These are phyloP conservation scores for Alviniconcha strummeri DNA, from an alignment of 2,888 invertebrate genomes.

Conservation along the genomic window DNA sequence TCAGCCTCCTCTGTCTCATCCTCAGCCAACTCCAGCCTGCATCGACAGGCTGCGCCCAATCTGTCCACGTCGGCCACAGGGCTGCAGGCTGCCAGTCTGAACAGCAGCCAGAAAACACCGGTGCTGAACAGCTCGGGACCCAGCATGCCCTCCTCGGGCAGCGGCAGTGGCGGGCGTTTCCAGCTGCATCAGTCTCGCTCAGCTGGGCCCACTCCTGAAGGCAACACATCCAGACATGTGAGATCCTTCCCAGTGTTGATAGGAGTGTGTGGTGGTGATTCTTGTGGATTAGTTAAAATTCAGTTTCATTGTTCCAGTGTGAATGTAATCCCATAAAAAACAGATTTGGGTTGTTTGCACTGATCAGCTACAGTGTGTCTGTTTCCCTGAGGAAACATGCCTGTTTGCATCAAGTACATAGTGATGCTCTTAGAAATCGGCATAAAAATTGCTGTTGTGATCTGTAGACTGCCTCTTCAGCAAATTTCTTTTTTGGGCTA, in stretches of 20 bases:
- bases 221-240: constrained; percentile 31
- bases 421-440: no score
- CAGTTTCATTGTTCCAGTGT: no score
- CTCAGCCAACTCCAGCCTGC: constrained; percentile 37
- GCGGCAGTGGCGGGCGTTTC: not conserved
- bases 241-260: not conserved
- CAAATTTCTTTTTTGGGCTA: no score
- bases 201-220: constrained; percentile 38
- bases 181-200: constrained; percentile 19
- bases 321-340: no score
- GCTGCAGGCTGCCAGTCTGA: constrained; percentile 22
- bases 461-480: no score
- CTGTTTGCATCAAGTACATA: no score
- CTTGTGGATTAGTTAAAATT: not conserved
- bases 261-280: no score
- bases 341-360: no score
- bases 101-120: constrained; percentile 41
- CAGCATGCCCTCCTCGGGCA: constrained; percentile 27
- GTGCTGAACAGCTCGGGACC: constrained; percentile 32
- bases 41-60: constrained; percentile 31
- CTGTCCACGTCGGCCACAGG: not conserved
- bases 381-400: no score
- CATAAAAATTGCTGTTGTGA: no score
- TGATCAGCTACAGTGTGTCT: no score
- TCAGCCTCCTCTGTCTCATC: constrained; percentile 22